phyloP scores from a whole-genome alignment of 1,140 invertebrate species.

The Agraylea sexmaculata region DNA sequence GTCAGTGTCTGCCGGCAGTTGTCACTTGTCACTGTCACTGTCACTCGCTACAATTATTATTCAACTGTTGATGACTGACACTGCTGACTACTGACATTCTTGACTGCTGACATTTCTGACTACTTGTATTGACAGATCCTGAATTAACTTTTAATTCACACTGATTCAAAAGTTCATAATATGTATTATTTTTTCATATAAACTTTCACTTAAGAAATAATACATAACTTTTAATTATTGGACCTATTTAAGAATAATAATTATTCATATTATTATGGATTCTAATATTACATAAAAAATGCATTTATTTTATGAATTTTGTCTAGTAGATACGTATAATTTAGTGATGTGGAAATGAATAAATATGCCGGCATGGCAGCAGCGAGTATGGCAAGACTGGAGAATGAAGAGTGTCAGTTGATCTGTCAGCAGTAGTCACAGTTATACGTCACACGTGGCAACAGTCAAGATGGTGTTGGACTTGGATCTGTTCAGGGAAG shows the following conservation, averaged over 20 bases:
- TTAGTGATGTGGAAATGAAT: neutral
- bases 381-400: no score
- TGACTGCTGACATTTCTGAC: no score
- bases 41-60: no score
- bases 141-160: no score
- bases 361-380: neutral
- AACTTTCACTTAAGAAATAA: neutral
- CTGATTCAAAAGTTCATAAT: neutral
- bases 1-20: no score
- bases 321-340: neutral
- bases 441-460: neutral
- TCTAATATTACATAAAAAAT: neutral
- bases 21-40: no score
- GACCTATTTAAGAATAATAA: neutral
- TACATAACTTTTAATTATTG: neutral
- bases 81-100: no score
- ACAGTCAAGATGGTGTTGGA: slow-evolving; percentile 83
- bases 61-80: no score
- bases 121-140: no score
- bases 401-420: no score
- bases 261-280: neutral
- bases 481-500: slow-evolving; percentile 88
- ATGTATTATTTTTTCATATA: neutral
- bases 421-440: neutral
- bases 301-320: neutral